These are phyloP conservation scores for Peromyscus melanophrys DNA, from an alignment of 2,797 vertebrate species.

Conservation along the genomic window DNA sequence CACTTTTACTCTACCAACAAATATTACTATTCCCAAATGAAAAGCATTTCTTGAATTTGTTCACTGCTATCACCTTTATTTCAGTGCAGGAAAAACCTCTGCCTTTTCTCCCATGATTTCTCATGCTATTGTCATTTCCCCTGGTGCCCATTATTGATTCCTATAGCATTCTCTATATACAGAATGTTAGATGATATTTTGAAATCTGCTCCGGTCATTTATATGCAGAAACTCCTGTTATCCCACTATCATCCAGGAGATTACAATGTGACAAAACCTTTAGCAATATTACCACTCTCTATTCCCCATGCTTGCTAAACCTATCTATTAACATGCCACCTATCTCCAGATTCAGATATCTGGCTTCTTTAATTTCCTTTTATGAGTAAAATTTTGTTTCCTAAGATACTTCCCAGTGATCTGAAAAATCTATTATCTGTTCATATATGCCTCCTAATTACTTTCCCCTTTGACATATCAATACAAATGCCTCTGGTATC, in stretches of 20 bases:
- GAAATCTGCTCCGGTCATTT: background rate
- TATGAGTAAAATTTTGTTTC: background rate
- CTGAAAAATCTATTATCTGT: background rate
- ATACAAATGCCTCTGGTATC: background rate
- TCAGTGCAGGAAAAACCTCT: background rate
- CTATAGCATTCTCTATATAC: background rate
- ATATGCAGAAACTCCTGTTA: background rate
- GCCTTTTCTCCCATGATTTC: background rate
- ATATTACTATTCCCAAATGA: background rate
- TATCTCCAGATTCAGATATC: background rate
- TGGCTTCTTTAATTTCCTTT: background rate
- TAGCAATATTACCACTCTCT: background rate
- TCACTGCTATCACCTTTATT: background rate
- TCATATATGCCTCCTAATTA: background rate
- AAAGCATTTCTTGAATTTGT: background rate
- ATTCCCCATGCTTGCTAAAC: background rate
- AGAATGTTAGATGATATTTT: background rate
- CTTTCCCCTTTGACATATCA: background rate
- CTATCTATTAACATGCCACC: background rate
- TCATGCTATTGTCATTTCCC: background rate
- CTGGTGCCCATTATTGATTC: background rate
- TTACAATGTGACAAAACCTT: background rate
- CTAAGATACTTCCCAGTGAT: background rate
- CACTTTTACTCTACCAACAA: background rate
- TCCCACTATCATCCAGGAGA: background rate